Evolutionary conservation across 2,797 vertebrate genomes (phyloP), one percentile per base, ranked within the genome.

Genomic region (Amblyopsis hoosieri): DNA sequence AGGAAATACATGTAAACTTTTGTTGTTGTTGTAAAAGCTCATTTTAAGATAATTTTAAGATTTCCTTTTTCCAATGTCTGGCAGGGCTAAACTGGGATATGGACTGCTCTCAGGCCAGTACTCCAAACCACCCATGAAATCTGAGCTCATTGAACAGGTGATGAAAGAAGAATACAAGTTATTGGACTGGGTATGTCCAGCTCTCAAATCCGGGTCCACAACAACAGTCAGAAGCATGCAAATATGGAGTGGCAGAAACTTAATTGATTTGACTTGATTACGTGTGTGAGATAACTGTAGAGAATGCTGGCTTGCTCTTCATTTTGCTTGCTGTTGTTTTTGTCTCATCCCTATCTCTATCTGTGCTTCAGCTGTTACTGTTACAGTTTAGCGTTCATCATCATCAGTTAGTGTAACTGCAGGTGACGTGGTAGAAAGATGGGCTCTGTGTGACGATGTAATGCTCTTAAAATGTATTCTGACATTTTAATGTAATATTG

Each of bases 101-200:
- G 98, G 96, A 46, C 94, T 99, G 69, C 95, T 99, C 81, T 98
- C 97, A 83, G 98, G 98, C 87, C 97, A 94, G 64, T 95, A 95
- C 89, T 95, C 97, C 76, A 99, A 98, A 91, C 97, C 98, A 57
- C 98, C 98, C 56, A 76, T 94, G 93, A 99, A 98, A 96, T 95
- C 96, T 72, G 98, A 99, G 83, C 94, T 99, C 86, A 99, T 99
- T 87, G 98, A 99, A 92, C 98, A 99, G 94, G 97, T 99, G 95
- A 97, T 99, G 94, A 99, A 96, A 91, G 98, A 99, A 93, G 96
- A 98, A 87, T 87, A 95, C 92, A 98, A 98, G 96, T 96, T 98
- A 95, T 91, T 95, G 94, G 91, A 89, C 89, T 80, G 81, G 84
- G 88, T 90, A 88, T 88, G 90, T 90, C 74, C 72, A 82, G 83